Conservation (phyloP, 2,797 vertebrate genomes). For the Novumbra hubbsi region DNA sequence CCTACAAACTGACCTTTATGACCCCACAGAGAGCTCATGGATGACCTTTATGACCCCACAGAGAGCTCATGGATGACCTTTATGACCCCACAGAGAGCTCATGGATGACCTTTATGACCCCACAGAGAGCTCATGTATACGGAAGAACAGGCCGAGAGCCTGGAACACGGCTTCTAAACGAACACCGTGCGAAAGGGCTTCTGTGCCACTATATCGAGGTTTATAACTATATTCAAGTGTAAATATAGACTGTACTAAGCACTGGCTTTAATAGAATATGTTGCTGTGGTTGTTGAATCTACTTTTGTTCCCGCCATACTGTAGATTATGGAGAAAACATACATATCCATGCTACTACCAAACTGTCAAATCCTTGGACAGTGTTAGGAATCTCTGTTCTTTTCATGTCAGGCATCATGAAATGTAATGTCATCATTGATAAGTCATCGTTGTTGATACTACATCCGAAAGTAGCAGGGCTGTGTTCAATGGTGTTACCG, state of each 20-base stretch:
- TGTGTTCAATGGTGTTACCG: no score
- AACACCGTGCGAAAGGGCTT: not conserved
- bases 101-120: constrained; percentile 57
- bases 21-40: constrained; percentile 33
- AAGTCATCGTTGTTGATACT: no score
- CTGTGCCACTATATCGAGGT: not conserved
- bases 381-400: no score
- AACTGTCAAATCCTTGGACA: no score
- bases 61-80: constrained; percentile 52
- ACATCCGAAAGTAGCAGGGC: no score
- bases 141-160: no score
- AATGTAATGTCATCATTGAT: no score
- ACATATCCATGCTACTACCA: no score
- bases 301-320: no score
- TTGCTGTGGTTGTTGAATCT: no score
- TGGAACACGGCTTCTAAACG: constrained; percentile 25
- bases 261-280: not conserved
- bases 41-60: constrained; percentile 54
- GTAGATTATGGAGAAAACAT: no score
- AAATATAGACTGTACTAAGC: not conserved
- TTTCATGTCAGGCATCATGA: no score
- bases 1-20: constrained; percentile 55
- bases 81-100: constrained; percentile 39
- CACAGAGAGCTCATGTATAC: constrained; percentile 24
- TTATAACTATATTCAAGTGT: not conserved